Conservation (phyloP, 1,140 invertebrate genomes). For the Copidosoma floridanum region DNA sequence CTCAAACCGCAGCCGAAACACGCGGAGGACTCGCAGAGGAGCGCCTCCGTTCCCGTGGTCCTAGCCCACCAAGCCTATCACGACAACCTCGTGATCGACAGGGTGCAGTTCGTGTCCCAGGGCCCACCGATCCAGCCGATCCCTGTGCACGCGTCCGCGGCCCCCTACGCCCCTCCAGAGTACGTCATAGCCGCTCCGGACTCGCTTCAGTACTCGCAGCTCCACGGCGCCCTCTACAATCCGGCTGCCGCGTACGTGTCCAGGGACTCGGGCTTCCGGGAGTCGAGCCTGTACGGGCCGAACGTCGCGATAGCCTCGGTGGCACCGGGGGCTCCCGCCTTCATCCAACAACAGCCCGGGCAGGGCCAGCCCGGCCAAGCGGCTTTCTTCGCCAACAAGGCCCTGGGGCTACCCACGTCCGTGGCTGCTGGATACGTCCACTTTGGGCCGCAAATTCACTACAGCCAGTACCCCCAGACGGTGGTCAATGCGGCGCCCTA, state of each 20-base stretch:
- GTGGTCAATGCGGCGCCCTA: conserved; percentile 48
- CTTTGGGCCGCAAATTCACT: conserved; percentile 40
- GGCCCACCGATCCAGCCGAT: conserved; percentile 46
- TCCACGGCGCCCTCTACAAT: conserved; percentile 31
- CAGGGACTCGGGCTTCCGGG: conserved; percentile 45
- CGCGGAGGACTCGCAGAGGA: background rate
- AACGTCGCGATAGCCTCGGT: background rate
- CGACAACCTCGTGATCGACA: conserved; percentile 42
- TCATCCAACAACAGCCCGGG: conserved; percentile 45
- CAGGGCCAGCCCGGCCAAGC: too few species aligned
- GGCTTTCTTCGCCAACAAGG: conserved; percentile 38
- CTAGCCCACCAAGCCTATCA: conserved; percentile 43
- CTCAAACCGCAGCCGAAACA: conserved; percentile 1
- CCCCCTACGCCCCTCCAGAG: conserved; percentile 38
- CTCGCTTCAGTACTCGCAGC: conserved; percentile 49
- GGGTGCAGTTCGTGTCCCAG: conserved; percentile 45
- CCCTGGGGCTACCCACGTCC: conserved; percentile 40
- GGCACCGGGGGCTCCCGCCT: conserved; percentile 33
- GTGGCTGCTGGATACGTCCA: conserved; percentile 43
- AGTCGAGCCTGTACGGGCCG: conserved; percentile 42
- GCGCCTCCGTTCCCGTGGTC: conserved; percentile 25
- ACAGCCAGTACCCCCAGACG: conserved; percentile 50
- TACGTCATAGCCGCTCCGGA: conserved; percentile 34
- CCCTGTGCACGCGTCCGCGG: conserved; percentile 49
- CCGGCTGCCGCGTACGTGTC: conserved; percentile 38